A percentile compares a stretch with the other conserved stretches of the same genome.
phyloP scores from a whole-genome alignment of 2,797 vertebrate species.

The Cheracebus regulus region DNA sequence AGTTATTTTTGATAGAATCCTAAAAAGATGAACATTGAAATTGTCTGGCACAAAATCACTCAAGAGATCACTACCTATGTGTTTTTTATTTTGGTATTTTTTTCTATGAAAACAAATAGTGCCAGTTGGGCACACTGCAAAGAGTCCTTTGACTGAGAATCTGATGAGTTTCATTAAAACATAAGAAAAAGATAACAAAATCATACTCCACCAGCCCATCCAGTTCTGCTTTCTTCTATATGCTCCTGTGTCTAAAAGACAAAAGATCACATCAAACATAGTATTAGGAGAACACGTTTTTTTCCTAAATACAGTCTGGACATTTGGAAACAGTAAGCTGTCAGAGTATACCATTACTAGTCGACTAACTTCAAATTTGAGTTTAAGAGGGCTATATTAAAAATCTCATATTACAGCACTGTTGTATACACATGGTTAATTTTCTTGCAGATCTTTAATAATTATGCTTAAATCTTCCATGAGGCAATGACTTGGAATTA shows the following conservation, averaged over 20 bases:
- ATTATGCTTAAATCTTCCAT: neutral
- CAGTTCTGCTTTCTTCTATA: constrained; percentile 92
- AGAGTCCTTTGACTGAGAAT: constrained; percentile 52
- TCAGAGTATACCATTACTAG: neutral
- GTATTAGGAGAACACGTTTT: neutral
- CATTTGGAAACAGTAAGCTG: neutral
- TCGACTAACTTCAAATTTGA: neutral
- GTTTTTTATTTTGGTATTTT: constrained; percentile 55
- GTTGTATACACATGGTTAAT: neutral
- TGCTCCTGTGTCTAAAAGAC: constrained; percentile 87
- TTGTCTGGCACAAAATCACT: neutral
- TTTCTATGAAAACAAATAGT: constrained; percentile 44
- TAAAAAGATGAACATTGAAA: constrained; percentile 24
- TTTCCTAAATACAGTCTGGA: neutral
- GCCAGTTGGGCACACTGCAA: constrained; percentile 56
- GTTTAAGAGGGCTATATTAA: neutral
- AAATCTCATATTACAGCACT: neutral
- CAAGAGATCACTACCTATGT: neutral
- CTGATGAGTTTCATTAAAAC: constrained; percentile 68
- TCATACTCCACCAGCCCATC: constrained; percentile 97
- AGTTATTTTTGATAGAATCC: neutral
- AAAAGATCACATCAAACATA: constrained; percentile 54
- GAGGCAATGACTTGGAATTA: neutral
- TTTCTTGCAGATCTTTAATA: neutral
- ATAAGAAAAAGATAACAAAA: constrained; percentile 73